A percentile compares a stretch with the other conserved stretches of the same genome.
Conservation (phyloP, 2,888 invertebrate species). For the Hyles lineata region DNA sequence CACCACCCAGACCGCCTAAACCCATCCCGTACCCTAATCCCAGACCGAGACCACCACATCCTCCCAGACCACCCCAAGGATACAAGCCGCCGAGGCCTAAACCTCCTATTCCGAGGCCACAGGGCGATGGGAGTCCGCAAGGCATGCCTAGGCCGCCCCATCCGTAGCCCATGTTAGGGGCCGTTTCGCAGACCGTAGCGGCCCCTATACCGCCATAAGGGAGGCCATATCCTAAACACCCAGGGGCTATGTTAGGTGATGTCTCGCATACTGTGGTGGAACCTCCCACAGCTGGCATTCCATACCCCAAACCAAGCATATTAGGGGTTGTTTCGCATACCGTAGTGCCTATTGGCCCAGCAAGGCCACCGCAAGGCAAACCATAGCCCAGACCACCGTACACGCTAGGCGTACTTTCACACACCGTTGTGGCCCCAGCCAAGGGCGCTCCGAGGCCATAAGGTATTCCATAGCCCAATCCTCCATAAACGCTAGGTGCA, state of each 20-base stretch:
- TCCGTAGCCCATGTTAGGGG: slow-evolving; percentile 37
- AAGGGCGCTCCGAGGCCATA: neutral
- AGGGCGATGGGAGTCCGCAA: neutral
- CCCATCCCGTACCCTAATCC: neutral
- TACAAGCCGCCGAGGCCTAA: neutral
- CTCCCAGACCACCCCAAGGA: neutral
- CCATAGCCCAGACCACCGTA: neutral
- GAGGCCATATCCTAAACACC: neutral
- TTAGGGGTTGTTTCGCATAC: slow-evolving; percentile 43
- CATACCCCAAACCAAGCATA: slow-evolving; percentile 32
- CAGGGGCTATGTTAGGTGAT: slow-evolving; percentile 6
- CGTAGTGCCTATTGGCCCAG: slow-evolving; percentile 31
- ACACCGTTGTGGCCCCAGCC: slow-evolving; percentile 3
- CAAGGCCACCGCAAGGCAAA: neutral
- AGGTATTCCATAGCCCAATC: slow-evolving; percentile 13
- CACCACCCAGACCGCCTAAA: slow-evolving; percentile 28
- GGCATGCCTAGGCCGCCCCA: neutral
- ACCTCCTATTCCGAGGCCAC: neutral
- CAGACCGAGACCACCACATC: neutral
- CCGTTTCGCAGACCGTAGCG: slow-evolving; percentile 41
- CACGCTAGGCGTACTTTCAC: slow-evolving; percentile 15
- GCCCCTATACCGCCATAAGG: slow-evolving; percentile 7
- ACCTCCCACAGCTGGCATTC: neutral
- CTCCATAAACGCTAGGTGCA: slow-evolving; percentile 35
- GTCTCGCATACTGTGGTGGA: slow-evolving; percentile 13